Evolutionary conservation across 2,113 vertebrate species (phyloP), one percentile per base, ranked within the genome.

Genomic region (Rhinopithecus roxellana): DNA sequence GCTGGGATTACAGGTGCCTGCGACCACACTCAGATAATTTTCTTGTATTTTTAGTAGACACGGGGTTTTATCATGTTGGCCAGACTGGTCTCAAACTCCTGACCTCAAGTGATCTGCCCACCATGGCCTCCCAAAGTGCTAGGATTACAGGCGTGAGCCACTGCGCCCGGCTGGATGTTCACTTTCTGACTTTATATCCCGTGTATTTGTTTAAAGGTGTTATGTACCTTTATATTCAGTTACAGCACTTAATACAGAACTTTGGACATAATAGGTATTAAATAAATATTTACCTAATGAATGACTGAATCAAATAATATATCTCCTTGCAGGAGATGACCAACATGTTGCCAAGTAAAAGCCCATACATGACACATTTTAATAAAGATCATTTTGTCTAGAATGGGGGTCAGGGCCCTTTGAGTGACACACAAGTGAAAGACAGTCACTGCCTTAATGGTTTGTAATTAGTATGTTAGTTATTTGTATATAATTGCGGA

Each of bases 311-410:
- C 79, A 81, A 52, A 45, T 38, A 79, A 67, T 50, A 16, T 23
- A 30, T 75, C 67, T 22, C 35, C 27, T 94, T 94, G 57, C n/a
- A 72, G 16, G 38, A 40, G 6, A 7, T 48, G 59, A 70, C 55
- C 40, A 89, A 67, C 55, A 94, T 74, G 17, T 70, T 87, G 85
- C 20, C 35, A 57, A 78, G 12, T 43, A 32, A 59, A 92, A 90
- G 59, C 18, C 78, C 17, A 5, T 25, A 45, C 45, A 50, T 92
- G 38, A 77, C 69, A 75, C 22, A 25, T 89, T 94, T 96, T 90
- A 79, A 82, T 59, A 59, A 90, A 55, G 38, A 87, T 69, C 12
- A 48, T 92, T 96, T 94, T 64, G 70, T 94, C 40, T 52, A 78
- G 64, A 85, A 67, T 52, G 4, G 10, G 22, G 25, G 55, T 3